Evolutionary conservation across 2,113 vertebrate species (phyloP), one percentile per base, ranked within the genome.

Genomic region (Cottus gobio): DNA sequence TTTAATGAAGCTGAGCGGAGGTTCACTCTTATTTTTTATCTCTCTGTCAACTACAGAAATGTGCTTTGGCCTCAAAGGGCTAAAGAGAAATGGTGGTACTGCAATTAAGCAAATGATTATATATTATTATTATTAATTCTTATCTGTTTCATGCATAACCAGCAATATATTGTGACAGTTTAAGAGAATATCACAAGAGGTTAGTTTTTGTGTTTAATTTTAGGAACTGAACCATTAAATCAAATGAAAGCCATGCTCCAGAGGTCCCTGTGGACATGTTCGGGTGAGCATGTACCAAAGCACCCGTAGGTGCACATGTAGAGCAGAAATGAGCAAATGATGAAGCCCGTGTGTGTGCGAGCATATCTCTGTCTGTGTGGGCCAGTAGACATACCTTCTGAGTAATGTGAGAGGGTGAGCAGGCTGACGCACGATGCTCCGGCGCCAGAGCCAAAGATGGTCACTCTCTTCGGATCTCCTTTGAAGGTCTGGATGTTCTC

Each of bases 371-470:
- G 36, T 46, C 50, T 66, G 10, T 16, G 16, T 7, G 37, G 46
- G 57, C 2, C 16, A 28, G 71, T 10, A 28, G 3, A 75, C 81
- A 79, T 95, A 99, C 98, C 98, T 96, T 99, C 98, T 56, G 98
- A 99, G 84, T 99, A 98, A 92, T 99, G 98, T 0, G 98, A 99
- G 15, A 99, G 93, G 10, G 98, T 99, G 84, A 99, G 90, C 56
- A 99, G 95, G 87, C 97, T 98, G 80, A 99, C 98, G 77, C 98
- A 99, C 0, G 98, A 99, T 0, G 98, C 98, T 22, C 98, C 98
- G 0, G 98, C 98, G 0, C 98, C 98, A 0, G 98, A 99, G 76
- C 98, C 98, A 87, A 99, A 99, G 72, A 99, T 97, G 80, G 98
- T 99, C 57, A 99, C 97, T 78, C 98, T 94, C 89, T 97, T 97